Evolutionary conservation across 2,113 vertebrate genomes (phyloP), one percentile per base, ranked within the genome.

Genomic region (Nasalis larvatus): DNA sequence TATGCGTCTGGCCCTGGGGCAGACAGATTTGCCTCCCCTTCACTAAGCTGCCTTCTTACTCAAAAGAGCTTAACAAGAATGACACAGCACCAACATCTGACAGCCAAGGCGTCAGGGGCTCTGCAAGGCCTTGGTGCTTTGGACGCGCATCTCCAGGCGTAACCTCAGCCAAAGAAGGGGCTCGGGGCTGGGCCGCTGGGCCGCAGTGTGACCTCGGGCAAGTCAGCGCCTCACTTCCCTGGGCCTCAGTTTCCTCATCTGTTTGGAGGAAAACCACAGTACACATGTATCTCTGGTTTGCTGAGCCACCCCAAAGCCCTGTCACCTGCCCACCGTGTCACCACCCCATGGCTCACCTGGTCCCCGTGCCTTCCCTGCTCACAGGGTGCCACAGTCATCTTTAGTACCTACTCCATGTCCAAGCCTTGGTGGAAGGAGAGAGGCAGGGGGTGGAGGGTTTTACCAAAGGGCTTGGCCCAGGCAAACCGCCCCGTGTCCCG

Each of bases 231-330:
- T 78, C 20, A 35, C 42, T 77, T 63, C 86, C 69, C 88, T 80
- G 82, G 92, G 83, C 95, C 98, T 97, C 97, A 76, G 83, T 96
- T 95, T 95, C 96, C 96, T 82, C 58, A 42, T 69, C 94, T 94
- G 88, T 42, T 63, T 20, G 25, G 68, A 82, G 66, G 49, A 68
- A 45, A 52, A 42, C 11, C 83, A 78, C 86, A 18, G 27, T 45
- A 52, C 5, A 1, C 68, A 17, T 0, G 2, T 4, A n/a, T 49
- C 60, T 45, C 80, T n/a, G 71, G 20, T 49, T 37, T 49, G 2
- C 74, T 1, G 30, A n/a, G 20, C 23, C 30, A 4, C 4, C 37
- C 78, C 58, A 42, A 68, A 73, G 49, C 63, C 89, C 78, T 37
- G 30, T 11, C 54, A 54, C 23, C 78, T n/a, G 73, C 63, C 91